Percentiles rank a stretch among this genome's conserved stretches.
These are phyloP conservation scores for Argynnis bischoffii DNA, from an alignment of 2,888 invertebrate species.

Conservation along the genomic window DNA sequence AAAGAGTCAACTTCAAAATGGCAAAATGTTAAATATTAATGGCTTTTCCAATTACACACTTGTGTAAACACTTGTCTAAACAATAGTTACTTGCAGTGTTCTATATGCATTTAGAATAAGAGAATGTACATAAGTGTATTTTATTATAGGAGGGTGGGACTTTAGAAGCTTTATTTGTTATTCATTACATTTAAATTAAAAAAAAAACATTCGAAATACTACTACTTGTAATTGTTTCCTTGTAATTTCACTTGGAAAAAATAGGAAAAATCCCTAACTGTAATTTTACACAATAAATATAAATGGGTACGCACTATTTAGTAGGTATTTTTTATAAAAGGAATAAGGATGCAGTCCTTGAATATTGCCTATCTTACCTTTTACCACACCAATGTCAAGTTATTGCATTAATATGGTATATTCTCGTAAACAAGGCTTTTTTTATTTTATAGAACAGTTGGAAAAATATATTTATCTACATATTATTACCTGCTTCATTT, in stretches of 20 bases:
- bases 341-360: slow-evolving; percentile 36
- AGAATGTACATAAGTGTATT: too few species aligned
- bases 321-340: slow-evolving; percentile 12
- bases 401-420: slow-evolving; percentile 21
- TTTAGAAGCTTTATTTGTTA: too few species aligned
- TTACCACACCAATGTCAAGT: slow-evolving; percentile 34
- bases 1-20: neutral
- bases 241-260: neutral
- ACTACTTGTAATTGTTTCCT: too few species aligned
- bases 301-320: too few species aligned
- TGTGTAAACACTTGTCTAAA: too few species aligned
- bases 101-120: too few species aligned
- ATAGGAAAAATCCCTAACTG: slow-evolving; percentile 1
- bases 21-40: neutral
- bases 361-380: slow-evolving; percentile 30
- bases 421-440: slow-evolving; percentile 3
- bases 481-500: neutral
- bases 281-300: neutral
- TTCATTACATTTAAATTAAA: too few species aligned
- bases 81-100: too few species aligned
- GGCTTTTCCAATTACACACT: too few species aligned
- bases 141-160: too few species aligned
- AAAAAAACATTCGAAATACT: too few species aligned
- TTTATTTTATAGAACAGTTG: slow-evolving; percentile 8
- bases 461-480: neutral